Evolutionary conservation across 2,888 invertebrate species (phyloP).

Genomic region (Orchesellides sinensis): DNA sequence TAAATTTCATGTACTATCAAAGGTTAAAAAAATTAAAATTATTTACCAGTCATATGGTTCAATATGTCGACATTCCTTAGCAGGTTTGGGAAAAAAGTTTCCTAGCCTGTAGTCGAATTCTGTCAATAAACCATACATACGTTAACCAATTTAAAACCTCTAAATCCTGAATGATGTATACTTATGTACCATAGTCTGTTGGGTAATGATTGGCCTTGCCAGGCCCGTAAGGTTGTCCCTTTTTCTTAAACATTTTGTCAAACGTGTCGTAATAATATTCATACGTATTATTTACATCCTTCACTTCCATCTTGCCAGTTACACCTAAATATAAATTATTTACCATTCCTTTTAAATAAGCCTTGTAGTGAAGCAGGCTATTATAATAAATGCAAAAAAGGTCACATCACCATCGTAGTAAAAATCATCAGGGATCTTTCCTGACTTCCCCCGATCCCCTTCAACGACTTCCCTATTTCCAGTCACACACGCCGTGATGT

Average conservation of each 20-base stretch:
- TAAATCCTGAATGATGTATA: background rate
- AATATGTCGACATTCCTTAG: slow-evolving; percentile 38
- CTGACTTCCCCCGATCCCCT: slow-evolving; percentile 45
- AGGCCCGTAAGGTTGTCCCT: slow-evolving; percentile 49
- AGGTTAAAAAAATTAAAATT: background rate
- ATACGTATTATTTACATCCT: background rate
- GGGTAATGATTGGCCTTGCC: slow-evolving; percentile 43
- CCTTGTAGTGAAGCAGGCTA: background rate
- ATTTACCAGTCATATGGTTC: slow-evolving; percentile 38
- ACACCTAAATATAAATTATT: slow-evolving; percentile 5
- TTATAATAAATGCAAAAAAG: background rate
- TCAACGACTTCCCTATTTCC: slow-evolving; percentile 7
- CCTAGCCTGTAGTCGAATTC: slow-evolving; percentile 38
- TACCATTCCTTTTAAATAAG: background rate
- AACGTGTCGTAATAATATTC: slow-evolving; percentile 48
- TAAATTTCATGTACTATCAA: background rate
- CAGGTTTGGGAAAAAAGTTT: slow-evolving; percentile 17
- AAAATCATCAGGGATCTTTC: slow-evolving; percentile 46
- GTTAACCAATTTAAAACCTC: too few relatives aligned
- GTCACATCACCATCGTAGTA: slow-evolving; percentile 57
- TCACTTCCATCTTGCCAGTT: slow-evolving; percentile 41
- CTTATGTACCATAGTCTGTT: slow-evolving; percentile 17
- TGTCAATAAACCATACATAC: background rate
- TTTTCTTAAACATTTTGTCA: slow-evolving; percentile 51
- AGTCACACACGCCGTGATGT: background rate